phyloP scores from a whole-genome alignment of 2,888 invertebrate species.

The Tupiocoris notatus region DNA sequence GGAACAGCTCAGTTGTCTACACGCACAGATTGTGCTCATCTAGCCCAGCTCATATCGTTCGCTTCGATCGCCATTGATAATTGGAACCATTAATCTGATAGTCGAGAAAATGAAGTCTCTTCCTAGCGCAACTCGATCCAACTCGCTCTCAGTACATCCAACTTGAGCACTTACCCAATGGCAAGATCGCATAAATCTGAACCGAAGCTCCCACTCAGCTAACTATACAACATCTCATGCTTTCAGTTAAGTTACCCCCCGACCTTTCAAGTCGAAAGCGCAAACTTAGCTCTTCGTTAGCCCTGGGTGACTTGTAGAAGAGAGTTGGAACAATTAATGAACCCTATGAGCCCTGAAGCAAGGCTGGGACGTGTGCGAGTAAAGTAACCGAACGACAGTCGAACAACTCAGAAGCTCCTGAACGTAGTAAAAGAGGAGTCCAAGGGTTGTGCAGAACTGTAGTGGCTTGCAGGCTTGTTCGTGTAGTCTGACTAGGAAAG shows the following conservation, averaged over 20 bases:
- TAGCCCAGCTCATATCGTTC: no score
- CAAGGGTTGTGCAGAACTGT: neutral
- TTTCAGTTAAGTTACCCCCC: neutral
- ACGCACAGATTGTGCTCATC: no score
- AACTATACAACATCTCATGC: neutral
- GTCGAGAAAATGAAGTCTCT: constrained; percentile 28
- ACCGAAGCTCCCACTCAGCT: neutral
- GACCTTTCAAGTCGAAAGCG: neutral
- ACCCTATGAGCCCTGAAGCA: neutral
- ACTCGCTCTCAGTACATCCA: neutral
- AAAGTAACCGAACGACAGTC: neutral
- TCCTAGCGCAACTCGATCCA: neutral
- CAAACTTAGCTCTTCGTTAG: constrained; percentile 21
- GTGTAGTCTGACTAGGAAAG: neutral
- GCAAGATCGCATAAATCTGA: constrained; percentile 26
- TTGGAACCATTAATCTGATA: constrained; percentile 35
- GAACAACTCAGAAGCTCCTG: neutral
- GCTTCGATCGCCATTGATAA: constrained; percentile 30
- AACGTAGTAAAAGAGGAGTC: neutral
- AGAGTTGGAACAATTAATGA: constrained; percentile 24
- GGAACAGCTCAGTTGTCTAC: no score
- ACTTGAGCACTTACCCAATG: neutral
- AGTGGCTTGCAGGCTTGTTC: neutral
- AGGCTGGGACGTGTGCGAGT: neutral
- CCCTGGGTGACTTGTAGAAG: neutral